Evolutionary conservation across 2,113 vertebrate genomes (phyloP), one percentile per base, ranked within the genome.

Genomic region (Myodes glareolus): DNA sequence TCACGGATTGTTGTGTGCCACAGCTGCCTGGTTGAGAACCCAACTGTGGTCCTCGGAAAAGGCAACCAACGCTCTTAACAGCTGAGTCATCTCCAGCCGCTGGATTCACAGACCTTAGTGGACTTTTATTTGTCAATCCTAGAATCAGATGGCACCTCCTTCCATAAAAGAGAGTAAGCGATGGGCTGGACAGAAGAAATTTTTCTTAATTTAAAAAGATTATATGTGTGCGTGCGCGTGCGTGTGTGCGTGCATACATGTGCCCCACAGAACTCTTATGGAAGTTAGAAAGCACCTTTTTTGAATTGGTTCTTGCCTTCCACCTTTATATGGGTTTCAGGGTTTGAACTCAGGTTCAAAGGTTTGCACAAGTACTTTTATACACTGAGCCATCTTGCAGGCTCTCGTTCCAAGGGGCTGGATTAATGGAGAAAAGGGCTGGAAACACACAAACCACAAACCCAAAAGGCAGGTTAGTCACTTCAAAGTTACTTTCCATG

Each of bases 181-280:
- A 39, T n/a, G 33, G 23, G 1, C 3, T 67, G 45, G 52, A 36
- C 23, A 39, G n/a, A 67, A 67, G 33, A 91, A 36, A 27, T 12
- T 81, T n/a, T 36, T 52, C 19, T 39, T 73, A 73, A 39, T 73
- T 73, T 23, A 21, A 73, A 73, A 39, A 73, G n/a, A 73, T 39
- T 39, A 6, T 27, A 4, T 39, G 16, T 45, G 5, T 75, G 0
- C 27, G 4, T 5, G 2, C 39, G 5, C 31, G 0, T 75, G 4
- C 16, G 1, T 31, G 7, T 17, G 3, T 31, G 17, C 16, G 50
- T 31, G 45, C 50, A n/a, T 2, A 12, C 39, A 17, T 78, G 47
- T n/a, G n/a, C n/a, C n/a, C 7, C 76, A 78, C 47, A 52, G 8
- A 52, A 36, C 47, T 36, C 31, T 17, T 36, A 36, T 55, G 50